These are phyloP conservation scores for Liodrosophila aerea DNA, from an alignment of 2,888 invertebrate species.

Conservation along the genomic window DNA sequence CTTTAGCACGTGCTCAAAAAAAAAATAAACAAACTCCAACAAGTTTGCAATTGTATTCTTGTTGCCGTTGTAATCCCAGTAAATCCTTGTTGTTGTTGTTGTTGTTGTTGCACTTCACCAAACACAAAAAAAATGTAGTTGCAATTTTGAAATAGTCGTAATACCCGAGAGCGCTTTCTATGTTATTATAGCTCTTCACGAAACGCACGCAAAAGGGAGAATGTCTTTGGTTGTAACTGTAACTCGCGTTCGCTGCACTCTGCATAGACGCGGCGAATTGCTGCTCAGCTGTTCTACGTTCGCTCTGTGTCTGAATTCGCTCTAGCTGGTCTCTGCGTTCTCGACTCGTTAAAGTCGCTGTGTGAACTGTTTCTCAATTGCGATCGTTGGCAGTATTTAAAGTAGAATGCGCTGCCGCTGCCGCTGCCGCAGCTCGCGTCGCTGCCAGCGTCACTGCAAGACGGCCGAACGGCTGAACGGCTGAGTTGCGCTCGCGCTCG, in stretches of 20 bases:
- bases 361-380: constrained; percentile 82
- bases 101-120: constrained; percentile 22
- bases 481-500: constrained; percentile 24
- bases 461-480: too few relatives aligned
- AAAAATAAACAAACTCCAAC: constrained; percentile 17
- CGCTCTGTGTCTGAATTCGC: not conserved
- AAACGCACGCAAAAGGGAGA: constrained; percentile 15
- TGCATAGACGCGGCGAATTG: constrained; percentile 49
- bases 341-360: constrained; percentile 82
- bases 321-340: constrained; percentile 59
- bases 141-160: too few relatives aligned
- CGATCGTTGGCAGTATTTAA: constrained; percentile 82
- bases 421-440: constrained; percentile 35
- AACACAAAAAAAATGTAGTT: constrained; percentile 16
- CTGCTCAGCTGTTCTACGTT: not conserved
- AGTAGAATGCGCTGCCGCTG: constrained; percentile 72
- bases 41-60: not conserved
- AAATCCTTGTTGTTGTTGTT: constrained; percentile 34
- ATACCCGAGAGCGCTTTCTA: too few relatives aligned
- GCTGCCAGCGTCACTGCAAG: constrained; percentile 42
- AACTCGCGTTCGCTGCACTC: not conserved
- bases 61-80: constrained; percentile 33
- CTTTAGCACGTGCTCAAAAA: constrained; percentile 58
- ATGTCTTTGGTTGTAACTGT: constrained; percentile 5
- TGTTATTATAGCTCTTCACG: constrained; percentile 21